Conservation (phyloP, 2,888 invertebrate species). For the Himalopsyche anomala region DNA sequence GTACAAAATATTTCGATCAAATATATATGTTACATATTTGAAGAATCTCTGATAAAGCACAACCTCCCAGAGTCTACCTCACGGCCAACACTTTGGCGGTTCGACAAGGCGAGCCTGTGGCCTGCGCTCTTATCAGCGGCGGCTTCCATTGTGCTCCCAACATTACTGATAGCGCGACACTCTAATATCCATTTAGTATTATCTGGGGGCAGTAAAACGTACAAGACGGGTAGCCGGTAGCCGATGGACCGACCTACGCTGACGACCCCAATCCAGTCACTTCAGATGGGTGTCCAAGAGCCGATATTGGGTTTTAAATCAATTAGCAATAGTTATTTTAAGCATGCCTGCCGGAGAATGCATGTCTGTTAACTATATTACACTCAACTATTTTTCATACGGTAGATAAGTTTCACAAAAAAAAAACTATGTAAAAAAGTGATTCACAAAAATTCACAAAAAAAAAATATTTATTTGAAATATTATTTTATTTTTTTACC, state of each 20-base stretch:
- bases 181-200: conserved; percentile 62
- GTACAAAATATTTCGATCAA: too few relatives aligned
- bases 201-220: conserved; percentile 58
- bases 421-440: too few relatives aligned
- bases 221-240: conserved; percentile 62
- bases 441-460: too few relatives aligned
- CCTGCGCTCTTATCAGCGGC: conserved; percentile 2
- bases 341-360: too few relatives aligned
- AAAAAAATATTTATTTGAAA: too few relatives aligned
- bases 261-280: not conserved
- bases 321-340: not conserved
- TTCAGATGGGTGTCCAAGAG: not conserved
- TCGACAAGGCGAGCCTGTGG: conserved; percentile 23
- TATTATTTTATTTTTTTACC: too few relatives aligned
- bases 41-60: not conserved
- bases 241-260: not conserved
- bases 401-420: too few relatives aligned
- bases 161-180: conserved; percentile 54
- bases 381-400: too few relatives aligned
- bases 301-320: not conserved
- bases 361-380: too few relatives aligned
- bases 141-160: conserved; percentile 8
- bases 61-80: conserved; percentile 49
- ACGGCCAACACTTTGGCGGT: conserved; percentile 46
- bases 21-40: not conserved